A percentile compares a stretch with the other conserved stretches of the same genome.
These are phyloP conservation scores for Diachasma alloeum DNA, from an alignment of 1,140 invertebrate species.

Conservation along the genomic window DNA sequence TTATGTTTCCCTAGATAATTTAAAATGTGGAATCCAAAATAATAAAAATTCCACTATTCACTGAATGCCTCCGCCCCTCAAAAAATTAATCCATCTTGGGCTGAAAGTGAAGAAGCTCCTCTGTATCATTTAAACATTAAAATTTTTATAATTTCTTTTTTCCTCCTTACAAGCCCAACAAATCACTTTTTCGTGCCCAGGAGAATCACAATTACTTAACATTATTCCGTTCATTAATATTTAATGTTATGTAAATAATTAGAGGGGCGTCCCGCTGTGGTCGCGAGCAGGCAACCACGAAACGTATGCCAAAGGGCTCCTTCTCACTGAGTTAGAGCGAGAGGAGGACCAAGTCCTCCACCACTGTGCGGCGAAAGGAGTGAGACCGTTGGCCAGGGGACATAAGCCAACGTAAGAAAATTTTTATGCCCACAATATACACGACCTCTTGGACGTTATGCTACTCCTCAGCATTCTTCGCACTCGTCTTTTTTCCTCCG, in stretches of 20 bases:
- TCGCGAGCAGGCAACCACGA: slow-evolving; percentile 18
- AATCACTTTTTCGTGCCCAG: slow-evolving; percentile 23
- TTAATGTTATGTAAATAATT: slow-evolving; percentile 38
- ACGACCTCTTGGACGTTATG: slow-evolving; percentile 3
- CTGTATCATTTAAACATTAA: not conserved
- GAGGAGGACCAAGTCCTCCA: not conserved
- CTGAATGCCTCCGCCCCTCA: too few relatives aligned
- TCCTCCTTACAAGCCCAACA: slow-evolving; percentile 13
- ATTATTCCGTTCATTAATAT: slow-evolving; percentile 37
- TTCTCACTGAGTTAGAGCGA: not conserved
- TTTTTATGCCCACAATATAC: slow-evolving; percentile 17
- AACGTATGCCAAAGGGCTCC: slow-evolving; percentile 16
- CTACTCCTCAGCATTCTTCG: not conserved
- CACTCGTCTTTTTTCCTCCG: not conserved
- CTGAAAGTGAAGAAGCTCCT: not conserved
- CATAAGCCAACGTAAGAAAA: slow-evolving; percentile 17
- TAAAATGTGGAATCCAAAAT: too few relatives aligned
- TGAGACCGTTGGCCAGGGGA: not conserved
- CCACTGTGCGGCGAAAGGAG: not conserved
- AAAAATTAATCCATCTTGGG: not conserved
- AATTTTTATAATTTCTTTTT: not conserved
- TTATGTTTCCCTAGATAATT: too few relatives aligned
- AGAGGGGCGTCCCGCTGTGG: slow-evolving; percentile 27
- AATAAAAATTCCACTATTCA: not conserved
- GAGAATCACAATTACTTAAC: slow-evolving; percentile 37